phyloP scores from a whole-genome alignment of 2,797 vertebrate genomes.

The Loris lydekkerianus region DNA sequence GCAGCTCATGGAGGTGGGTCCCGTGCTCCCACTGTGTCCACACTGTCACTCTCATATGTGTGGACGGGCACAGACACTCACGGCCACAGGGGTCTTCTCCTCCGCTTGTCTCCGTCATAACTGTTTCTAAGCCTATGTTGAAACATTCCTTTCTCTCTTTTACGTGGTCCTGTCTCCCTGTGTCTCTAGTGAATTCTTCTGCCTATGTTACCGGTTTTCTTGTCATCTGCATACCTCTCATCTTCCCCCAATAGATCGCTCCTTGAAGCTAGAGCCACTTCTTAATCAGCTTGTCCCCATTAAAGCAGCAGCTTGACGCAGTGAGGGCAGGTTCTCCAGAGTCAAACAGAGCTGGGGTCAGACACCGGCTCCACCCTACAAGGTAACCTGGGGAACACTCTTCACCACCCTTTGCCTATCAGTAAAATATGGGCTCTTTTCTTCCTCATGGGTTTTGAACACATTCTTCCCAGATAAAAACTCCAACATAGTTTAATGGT shows the following conservation, averaged over 20 bases:
- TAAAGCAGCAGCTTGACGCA: background rate
- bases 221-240: background rate
- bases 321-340: background rate
- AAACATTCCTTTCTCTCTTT: background rate
- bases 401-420: background rate
- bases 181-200: background rate
- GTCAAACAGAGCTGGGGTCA: background rate
- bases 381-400: background rate
- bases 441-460: background rate
- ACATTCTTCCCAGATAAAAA: background rate
- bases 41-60: background rate
- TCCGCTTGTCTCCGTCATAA: background rate
- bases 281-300: background rate
- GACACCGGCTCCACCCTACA: background rate
- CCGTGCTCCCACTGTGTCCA: background rate
- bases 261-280: background rate
- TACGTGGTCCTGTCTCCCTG: background rate
- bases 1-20: background rate
- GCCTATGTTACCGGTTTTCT: background rate
- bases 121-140: background rate
- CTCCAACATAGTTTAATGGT: background rate
- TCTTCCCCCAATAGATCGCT: background rate
- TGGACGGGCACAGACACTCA: accelerated
- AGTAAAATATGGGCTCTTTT: background rate
- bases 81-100: background rate